Conservation (phyloP, 2,797 vertebrate species). For the Meda fulgida region DNA sequence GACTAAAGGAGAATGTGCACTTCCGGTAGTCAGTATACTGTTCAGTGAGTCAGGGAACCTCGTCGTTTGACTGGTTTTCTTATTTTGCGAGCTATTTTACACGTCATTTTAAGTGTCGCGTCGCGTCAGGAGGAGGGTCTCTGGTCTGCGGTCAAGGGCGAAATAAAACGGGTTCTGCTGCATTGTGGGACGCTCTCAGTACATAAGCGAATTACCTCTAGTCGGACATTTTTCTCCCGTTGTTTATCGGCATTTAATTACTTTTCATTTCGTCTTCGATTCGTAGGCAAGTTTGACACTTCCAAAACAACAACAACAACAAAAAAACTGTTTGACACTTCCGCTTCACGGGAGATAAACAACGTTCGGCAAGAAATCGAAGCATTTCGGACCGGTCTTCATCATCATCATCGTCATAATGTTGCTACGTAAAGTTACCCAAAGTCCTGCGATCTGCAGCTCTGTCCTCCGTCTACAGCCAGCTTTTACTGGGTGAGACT, state of each 20-base stretch:
- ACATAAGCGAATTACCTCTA: no score
- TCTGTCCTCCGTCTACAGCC: slow-evolving; percentile 55
- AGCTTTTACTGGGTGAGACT: slow-evolving; percentile 52
- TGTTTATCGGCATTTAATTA: no score
- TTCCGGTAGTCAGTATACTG: background rate
- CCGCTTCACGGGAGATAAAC: background rate
- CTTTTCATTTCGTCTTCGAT: background rate
- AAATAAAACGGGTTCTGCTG: background rate
- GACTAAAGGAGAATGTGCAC: background rate
- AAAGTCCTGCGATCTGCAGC: slow-evolving; percentile 53
- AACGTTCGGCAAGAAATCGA: background rate
- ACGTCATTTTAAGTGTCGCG: background rate
- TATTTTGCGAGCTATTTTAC: background rate
- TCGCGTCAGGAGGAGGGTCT: background rate
- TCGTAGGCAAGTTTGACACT: no score
- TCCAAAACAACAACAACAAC: no score
- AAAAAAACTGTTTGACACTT: background rate
- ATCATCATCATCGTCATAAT: slow-evolving; percentile 24
- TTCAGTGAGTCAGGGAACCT: background rate
- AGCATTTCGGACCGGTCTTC: background rate
- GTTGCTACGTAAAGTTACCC: slow-evolving; percentile 56
- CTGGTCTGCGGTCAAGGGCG: slow-evolving; percentile 5
- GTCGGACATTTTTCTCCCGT: background rate
- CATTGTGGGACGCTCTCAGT: background rate
- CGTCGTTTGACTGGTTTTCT: background rate